These are phyloP conservation scores for Plagiodera versicolora DNA, from an alignment of 2,888 invertebrate species.

Conservation along the genomic window DNA sequence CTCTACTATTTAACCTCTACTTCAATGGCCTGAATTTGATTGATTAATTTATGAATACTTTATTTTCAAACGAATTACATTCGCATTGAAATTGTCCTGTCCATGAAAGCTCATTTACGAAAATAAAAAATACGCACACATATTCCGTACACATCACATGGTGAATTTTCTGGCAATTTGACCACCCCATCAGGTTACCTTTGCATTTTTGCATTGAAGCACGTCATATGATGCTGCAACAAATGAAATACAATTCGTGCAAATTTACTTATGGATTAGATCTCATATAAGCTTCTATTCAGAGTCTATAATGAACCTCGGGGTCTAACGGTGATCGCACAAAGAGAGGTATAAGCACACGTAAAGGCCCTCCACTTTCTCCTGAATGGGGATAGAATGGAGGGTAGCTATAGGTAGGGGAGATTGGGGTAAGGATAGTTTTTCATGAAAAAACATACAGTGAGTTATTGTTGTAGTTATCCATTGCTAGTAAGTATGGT, in stretches of 20 bases:
- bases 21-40: too few relatives aligned
- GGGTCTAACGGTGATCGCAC: conserved; percentile 34
- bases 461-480: too few relatives aligned
- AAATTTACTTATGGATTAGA: conserved; percentile 38
- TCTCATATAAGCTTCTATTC: conserved; percentile 33
- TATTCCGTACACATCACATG: background rate
- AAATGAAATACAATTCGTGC: conserved; percentile 34
- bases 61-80: too few relatives aligned
- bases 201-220: conserved; percentile 14
- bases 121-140: too few relatives aligned
- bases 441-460: too few relatives aligned
- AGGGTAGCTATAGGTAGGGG: conserved; percentile 22
- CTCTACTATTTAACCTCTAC: too few relatives aligned
- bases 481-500: too few relatives aligned
- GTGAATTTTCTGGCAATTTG: background rate
- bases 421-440: conserved; percentile 12
- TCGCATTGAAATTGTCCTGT: too few relatives aligned
- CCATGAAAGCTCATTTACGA: too few relatives aligned
- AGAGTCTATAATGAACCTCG: conserved; percentile 35
- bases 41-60: too few relatives aligned
- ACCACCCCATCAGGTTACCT: background rate
- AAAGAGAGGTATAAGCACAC: conserved; percentile 32
- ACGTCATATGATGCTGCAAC: conserved; percentile 25
- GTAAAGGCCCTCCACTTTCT: conserved; percentile 24
- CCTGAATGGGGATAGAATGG: conserved; percentile 30